Evolutionary conservation across 2,113 vertebrate genomes (phyloP).

Genomic region (Dunckerocampus dactyliophorus): DNA sequence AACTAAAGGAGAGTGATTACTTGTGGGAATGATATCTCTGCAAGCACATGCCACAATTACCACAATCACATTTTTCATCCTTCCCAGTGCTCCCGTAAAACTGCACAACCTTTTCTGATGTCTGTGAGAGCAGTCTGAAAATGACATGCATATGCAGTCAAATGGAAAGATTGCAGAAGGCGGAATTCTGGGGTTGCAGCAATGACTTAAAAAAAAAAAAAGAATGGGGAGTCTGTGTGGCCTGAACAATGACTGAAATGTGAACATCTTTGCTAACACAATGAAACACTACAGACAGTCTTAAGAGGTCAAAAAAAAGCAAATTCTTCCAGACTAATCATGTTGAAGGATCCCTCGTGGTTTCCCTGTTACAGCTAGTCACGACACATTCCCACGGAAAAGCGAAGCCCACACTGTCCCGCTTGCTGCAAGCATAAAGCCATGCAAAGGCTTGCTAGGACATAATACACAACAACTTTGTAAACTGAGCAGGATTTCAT

Average conservation of each 20-base stretch:
- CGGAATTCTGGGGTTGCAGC: slow-evolving; percentile 33
- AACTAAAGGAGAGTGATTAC: slow-evolving; percentile 10
- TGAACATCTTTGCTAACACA: slow-evolving; percentile 45
- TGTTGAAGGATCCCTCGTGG: slow-evolving; percentile 40
- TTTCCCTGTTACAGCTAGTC: slow-evolving; percentile 54
- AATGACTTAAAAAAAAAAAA: slow-evolving; percentile 25
- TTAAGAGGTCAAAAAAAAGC: slow-evolving; percentile 20
- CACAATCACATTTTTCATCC: not conserved
- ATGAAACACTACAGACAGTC: slow-evolving; percentile 54
- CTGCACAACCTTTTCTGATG: slow-evolving; percentile 29
- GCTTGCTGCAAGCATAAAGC: not conserved
- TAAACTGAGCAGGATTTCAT: slow-evolving; percentile 21
- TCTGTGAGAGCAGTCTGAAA: slow-evolving; percentile 40
- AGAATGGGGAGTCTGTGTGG: slow-evolving; percentile 48
- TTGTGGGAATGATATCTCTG: slow-evolving; percentile 1
- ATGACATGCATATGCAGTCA: slow-evolving; percentile 47
- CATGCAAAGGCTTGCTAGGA: not conserved
- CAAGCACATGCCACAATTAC: not conserved
- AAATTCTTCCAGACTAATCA: slow-evolving; percentile 55
- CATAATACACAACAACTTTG: slow-evolving; percentile 17
- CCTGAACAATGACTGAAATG: slow-evolving; percentile 53
- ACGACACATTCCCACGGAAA: slow-evolving; percentile 43
- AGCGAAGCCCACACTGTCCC: slow-evolving; percentile 27
- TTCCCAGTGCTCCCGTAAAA: slow-evolving; percentile 30
- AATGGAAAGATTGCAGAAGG: slow-evolving; percentile 44